Conservation (phyloP, 2,888 invertebrate species). For the Uloborus plumipes region DNA sequence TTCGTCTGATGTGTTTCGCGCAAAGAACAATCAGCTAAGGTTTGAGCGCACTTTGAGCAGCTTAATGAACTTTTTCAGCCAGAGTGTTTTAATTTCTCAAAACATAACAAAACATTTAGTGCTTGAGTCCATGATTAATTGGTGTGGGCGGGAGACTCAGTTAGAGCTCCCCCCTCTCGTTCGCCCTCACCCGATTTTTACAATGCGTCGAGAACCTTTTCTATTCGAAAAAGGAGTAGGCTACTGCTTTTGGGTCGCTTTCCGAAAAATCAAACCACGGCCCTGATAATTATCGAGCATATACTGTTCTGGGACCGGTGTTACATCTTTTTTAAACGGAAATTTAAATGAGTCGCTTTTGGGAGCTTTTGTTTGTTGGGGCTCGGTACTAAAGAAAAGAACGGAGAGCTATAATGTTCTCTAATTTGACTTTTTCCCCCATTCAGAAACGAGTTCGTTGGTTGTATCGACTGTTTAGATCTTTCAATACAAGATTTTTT, state of each 20-base stretch:
- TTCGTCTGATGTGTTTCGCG: slow-evolving; percentile 6
- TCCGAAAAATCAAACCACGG: slow-evolving; percentile 22
- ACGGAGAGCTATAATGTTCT: too few relatives aligned
- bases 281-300: slow-evolving; percentile 16
- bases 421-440: slow-evolving; percentile 4
- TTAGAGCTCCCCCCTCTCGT: slow-evolving; percentile 6
- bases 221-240: too few relatives aligned
- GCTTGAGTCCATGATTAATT: slow-evolving; percentile 46
- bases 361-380: too few relatives aligned
- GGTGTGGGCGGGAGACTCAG: slow-evolving; percentile 8
- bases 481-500: too few relatives aligned
- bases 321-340: too few relatives aligned
- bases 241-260: neutral
- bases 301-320: neutral
- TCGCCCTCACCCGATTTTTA: slow-evolving; percentile 1
- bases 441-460: neutral
- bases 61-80: slow-evolving; percentile 49
- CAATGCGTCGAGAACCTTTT: too few relatives aligned
- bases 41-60: slow-evolving; percentile 4
- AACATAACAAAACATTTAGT: slow-evolving; percentile 48
- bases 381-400: too few relatives aligned
- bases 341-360: too few relatives aligned
- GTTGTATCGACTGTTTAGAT: too few relatives aligned
- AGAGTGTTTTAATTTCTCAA: slow-evolving; percentile 37
- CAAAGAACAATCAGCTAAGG: slow-evolving; percentile 33